Percentiles rank a stretch among this genome's conserved stretches.
Evolutionary conservation across 53 echinoderm and acorn worm genomes (phyloP).

Genomic region (Astropecten irregularis): DNA sequence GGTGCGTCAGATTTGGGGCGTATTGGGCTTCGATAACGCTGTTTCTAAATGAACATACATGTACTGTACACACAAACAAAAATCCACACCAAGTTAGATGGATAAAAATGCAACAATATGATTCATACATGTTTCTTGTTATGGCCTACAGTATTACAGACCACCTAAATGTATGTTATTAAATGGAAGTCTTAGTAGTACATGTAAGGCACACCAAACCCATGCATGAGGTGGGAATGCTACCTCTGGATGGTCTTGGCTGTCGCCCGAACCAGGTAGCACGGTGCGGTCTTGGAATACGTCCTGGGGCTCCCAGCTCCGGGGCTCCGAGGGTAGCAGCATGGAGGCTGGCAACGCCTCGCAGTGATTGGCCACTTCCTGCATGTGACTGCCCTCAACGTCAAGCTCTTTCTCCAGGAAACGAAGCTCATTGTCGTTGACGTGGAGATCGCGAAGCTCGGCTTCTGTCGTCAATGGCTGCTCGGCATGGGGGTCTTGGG

Average conservation of each 20-base stretch:
- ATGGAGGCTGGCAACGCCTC: conserved; percentile 42
- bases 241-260: conserved; percentile 32
- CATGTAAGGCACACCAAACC: conserved; percentile 15
- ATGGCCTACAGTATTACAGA: not conserved
- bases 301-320: conserved; percentile 45
- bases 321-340: conserved; percentile 43
- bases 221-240: conserved; percentile 43
- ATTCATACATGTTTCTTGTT: not conserved
- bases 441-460: conserved; percentile 30
- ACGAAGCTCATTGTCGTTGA: conserved; percentile 63
- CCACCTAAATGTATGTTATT: not conserved
- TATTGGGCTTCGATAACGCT: too few relatives aligned
- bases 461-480: conserved; percentile 32
- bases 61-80: too few relatives aligned
- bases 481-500: not conserved
- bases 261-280: conserved; percentile 8
- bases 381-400: conserved; percentile 43
- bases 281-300: conserved; percentile 6
- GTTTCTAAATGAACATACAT: too few relatives aligned
- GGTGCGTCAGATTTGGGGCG: too few relatives aligned
- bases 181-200: not conserved
- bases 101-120: not conserved
- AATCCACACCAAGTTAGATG: not conserved
- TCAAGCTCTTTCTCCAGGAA: conserved; percentile 64
- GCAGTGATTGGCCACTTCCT: conserved; percentile 35